Conservation (phyloP, 1,140 invertebrate genomes). For the Drosophila orena region DNA sequence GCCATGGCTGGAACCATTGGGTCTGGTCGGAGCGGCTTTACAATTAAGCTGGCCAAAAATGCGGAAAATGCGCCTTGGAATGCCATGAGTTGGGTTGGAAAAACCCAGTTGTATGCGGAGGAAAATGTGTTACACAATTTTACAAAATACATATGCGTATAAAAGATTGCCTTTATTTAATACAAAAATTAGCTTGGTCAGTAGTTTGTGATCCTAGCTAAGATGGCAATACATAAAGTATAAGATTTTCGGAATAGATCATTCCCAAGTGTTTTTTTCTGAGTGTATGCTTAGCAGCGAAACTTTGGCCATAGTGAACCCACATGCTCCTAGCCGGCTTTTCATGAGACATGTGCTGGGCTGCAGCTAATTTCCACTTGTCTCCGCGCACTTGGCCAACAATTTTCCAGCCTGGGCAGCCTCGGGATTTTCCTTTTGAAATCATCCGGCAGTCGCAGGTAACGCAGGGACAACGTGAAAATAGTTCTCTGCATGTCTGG, state of each 20-base stretch:
- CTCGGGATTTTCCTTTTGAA: conserved; percentile 66
- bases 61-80: conserved; percentile 43
- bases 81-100: conserved; percentile 20
- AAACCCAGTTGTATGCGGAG: conserved; percentile 29
- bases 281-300: conserved; percentile 30
- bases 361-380: conserved; percentile 71
- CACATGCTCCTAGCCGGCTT: conserved; percentile 25
- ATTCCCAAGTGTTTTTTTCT: background rate
- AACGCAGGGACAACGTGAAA: conserved; percentile 44
- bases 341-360: conserved; percentile 43
- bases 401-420: conserved; percentile 51
- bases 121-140: background rate
- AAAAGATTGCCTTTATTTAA: background rate
- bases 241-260: background rate
- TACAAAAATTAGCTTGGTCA: background rate
- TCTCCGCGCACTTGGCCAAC: conserved; percentile 44
- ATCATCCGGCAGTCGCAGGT: conserved; percentile 44
- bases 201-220: too few species aligned
- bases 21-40: conserved; percentile 37
- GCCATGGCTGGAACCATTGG: conserved; percentile 22
- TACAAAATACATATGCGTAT: too few species aligned
- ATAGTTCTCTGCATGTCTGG: conserved; percentile 39
- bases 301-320: conserved; percentile 48
- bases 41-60: conserved; percentile 70
- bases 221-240: background rate